phyloP scores from a whole-genome alignment of 1,140 invertebrate species.

The Thaumetopoea pityocampa region DNA sequence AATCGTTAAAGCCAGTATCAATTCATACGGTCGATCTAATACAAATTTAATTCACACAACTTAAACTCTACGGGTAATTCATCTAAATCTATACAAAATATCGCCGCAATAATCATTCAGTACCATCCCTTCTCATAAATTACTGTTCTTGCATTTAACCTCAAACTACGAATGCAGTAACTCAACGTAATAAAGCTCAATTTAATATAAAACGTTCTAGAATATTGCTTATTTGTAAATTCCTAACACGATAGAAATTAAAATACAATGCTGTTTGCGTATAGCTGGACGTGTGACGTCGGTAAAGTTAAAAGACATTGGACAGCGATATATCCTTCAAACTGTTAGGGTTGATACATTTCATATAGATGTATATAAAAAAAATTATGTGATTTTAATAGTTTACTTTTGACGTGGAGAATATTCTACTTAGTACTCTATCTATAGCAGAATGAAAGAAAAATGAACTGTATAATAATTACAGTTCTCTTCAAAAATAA shows the following conservation, averaged over 20 bases:
- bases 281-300: slow-evolving; percentile 50
- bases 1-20: no score
- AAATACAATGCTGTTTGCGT: slow-evolving; percentile 55
- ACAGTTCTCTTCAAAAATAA: no score
- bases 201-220: slow-evolving; percentile 11
- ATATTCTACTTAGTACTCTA: no score
- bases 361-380: no score
- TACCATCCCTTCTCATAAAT: slow-evolving; percentile 12
- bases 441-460: no score
- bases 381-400: no score
- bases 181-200: slow-evolving; percentile 13
- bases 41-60: slow-evolving; percentile 13
- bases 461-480: no score
- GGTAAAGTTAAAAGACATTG: slow-evolving; percentile 51
- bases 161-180: slow-evolving; percentile 11
- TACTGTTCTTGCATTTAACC: slow-evolving; percentile 2
- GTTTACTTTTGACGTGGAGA: no score
- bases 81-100: slow-evolving; percentile 18
- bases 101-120: slow-evolving; percentile 14
- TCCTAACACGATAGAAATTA: slow-evolving; percentile 49
- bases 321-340: slow-evolving; percentile 51
- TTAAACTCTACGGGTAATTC: slow-evolving; percentile 11
- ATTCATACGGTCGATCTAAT: no score
- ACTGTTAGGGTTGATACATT: no score
- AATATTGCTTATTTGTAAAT: slow-evolving; percentile 36